Percentiles rank a stretch among this genome's conserved stretches.
Evolutionary conservation across 2,113 vertebrate species (phyloP).

Genomic region (Bostrychus sinensis): DNA sequence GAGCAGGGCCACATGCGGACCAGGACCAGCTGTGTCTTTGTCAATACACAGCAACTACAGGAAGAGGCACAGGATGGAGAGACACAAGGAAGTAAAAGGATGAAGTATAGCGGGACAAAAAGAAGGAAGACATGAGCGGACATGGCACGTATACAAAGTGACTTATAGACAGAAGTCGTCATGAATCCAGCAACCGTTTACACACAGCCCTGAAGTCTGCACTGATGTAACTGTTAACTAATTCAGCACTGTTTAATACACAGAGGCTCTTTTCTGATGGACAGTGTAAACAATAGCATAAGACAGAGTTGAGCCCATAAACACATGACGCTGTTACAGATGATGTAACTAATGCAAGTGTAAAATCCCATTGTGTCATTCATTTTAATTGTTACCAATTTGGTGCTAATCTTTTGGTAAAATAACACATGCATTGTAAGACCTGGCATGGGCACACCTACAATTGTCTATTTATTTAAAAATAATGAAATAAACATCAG

Average conservation of each 20-base stretch:
- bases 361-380: conserved; percentile 8
- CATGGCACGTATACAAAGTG: not conserved
- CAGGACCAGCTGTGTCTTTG: conserved; percentile 72
- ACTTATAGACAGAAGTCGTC: not conserved
- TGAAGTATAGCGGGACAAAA: not conserved
- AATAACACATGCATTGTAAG: not conserved
- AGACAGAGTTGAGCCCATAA: not conserved
- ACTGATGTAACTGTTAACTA: not conserved
- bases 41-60: conserved; percentile 41
- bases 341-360: not conserved
- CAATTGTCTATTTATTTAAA: not conserved
- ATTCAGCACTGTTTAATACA: not conserved
- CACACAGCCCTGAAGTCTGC: not conserved
- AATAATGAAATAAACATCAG: no score
- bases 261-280: not conserved
- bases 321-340: not conserved
- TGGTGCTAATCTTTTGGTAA: not conserved
- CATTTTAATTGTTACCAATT: not conserved
- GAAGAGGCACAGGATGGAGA: conserved; percentile 34
- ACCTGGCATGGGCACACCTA: not conserved
- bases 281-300: not conserved
- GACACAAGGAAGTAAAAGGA: no score
- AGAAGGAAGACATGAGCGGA: not conserved
- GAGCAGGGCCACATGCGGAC: conserved; percentile 59
- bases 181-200: not conserved